Evolutionary conservation across 2,797 vertebrate genomes (phyloP), one percentile per base, ranked within the genome.

Genomic region (Hypotaenidia okinawae): DNA sequence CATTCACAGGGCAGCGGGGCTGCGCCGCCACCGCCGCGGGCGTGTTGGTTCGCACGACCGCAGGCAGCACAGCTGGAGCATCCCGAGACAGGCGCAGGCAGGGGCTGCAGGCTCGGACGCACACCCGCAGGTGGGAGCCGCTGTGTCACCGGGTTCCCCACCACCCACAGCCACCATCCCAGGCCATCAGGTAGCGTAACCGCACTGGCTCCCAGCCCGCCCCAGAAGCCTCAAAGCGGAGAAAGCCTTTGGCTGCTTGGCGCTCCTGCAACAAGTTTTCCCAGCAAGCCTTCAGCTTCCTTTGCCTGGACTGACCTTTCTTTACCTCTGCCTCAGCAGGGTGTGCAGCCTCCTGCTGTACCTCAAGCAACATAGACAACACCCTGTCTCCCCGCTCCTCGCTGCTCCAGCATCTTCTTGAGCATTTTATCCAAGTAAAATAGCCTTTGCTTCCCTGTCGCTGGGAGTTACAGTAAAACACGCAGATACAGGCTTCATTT

Each of bases 141-240:
- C 78, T 10, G 54, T 75, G 91, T 54, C 93, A 74, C 35, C 1
- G 0, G 33, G 73, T 51, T 92, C 83, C 49, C 59, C 2, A 16
- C 19, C 85, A 85, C 79, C 79, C 67, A 33, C 68, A 10, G 74
- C 8, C 70, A 47, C 78, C 2, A 0, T 28, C 41, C 86, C 6
- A 0, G 33, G 19, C 51, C 28, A 2, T 28, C 84, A 75, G 84
- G 84, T 13, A 4, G 70, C 7, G 2, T 13, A 13, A 37, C 70
- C 11, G 0, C 1, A 2, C 37, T 13, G 58, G 77, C 73, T 84
- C 35, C 75, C 37, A 11, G 70, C 57, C 73, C 32, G 1, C 8
- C 32, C 59, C 1, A 2, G 45, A 37, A 64, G 69, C 27, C 39
- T 17, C 49, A 15, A 10, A 24, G 1, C 0, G 1, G 14, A 83